Evolutionary conservation across 2,797 vertebrate genomes (phyloP).

Genomic region (Aselliscus stoliczkanus): DNA sequence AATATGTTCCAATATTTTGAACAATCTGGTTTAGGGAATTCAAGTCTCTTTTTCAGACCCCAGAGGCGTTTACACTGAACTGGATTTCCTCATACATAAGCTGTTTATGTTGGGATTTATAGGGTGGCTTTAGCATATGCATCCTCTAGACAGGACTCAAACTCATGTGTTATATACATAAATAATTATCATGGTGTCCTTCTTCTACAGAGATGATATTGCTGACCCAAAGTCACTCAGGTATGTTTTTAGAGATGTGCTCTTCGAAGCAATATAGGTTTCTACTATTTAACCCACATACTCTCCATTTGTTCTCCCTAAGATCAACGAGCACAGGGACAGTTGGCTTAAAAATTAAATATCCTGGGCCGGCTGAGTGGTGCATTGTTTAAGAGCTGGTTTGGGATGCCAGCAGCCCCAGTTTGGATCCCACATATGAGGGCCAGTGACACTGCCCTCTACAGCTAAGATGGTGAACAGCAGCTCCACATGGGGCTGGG

Average conservation of each 20-base stretch:
- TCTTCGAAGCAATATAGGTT: background rate
- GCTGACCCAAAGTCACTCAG: background rate
- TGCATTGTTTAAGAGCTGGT: too few relatives aligned
- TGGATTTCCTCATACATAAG: background rate
- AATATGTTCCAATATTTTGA: conserved; percentile 39
- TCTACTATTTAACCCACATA: background rate
- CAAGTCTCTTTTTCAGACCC: background rate
- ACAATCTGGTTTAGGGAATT: conserved; percentile 31
- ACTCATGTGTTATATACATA: background rate
- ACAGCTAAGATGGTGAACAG: too few relatives aligned
- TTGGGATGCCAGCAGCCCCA: too few relatives aligned
- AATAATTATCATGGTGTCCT: background rate
- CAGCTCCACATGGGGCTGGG: too few relatives aligned
- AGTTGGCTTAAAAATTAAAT: background rate
- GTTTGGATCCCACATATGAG: too few relatives aligned
- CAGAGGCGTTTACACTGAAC: background rate
- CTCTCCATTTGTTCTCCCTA: background rate
- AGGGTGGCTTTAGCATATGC: background rate
- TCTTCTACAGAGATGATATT: background rate
- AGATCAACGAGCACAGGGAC: background rate
- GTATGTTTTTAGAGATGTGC: background rate
- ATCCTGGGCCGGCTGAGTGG: too few relatives aligned
- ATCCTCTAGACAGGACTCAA: background rate
- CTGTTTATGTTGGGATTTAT: conserved; percentile 6
- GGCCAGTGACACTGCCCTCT: too few relatives aligned